Base-by-base conservation (phyloP, 2,888 invertebrate species). In the Phengaris alcon region DNA sequence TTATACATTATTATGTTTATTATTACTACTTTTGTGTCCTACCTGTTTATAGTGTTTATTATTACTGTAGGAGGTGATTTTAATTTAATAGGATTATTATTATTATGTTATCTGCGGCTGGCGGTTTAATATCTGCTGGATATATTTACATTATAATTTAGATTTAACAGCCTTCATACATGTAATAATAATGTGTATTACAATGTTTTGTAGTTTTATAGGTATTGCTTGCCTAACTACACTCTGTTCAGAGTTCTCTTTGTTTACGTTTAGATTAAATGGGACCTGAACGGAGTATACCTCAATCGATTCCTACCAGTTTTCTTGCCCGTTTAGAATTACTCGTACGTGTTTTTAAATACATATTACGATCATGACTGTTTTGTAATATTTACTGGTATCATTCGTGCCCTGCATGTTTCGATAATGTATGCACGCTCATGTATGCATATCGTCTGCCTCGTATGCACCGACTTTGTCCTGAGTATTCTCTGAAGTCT, bases 21-120 rank as follows among this genome's bases (percentile, higher is more conserved):
- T 59, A 59, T 15, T 64, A 12, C 4, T 52, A 12, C 10, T 9
- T 4, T 52, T 12, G 52, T 35, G 59, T 35, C 64, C 13, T 64
- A 64, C 64, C 22, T 35, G 10, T 35, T 59, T 64, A 12, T 64
- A 12, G 35, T 64, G 35, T 64, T 64, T 64, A 64, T 64, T 64
- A 64, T 64, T 64, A 64, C 35, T 64, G 64, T 64, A 6, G 7
- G 52, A 52, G 52, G 64, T 64, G 35, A 64, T 44, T 44, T 12
- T 44, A 44, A 6, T 6, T 3, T 64, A 64, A 64, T 64, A 12
- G 64, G 35, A 13, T 13, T 64, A 64, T 64, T 64, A 64, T 64
- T 64, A 64, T 64, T 35, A 64, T 64, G 64, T 22, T 35, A 64
- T 64, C 64, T 64, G 64, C 12, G 35, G 64, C 35, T 44, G 59